phyloP scores from a whole-genome alignment of 2,888 invertebrate genomes.

The Chymomyza fuscimana region DNA sequence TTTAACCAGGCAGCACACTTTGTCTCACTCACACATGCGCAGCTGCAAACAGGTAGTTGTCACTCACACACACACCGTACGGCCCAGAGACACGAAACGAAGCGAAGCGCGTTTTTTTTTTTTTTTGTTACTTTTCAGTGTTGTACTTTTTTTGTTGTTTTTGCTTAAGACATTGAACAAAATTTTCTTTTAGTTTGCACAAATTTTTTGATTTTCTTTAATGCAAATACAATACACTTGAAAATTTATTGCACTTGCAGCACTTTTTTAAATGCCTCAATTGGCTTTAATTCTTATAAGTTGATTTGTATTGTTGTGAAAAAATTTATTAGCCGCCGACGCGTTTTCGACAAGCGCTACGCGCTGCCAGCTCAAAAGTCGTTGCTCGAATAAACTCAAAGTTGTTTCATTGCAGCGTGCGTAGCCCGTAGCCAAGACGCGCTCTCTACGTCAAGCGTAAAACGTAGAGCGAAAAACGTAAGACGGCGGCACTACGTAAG shows the following conservation, averaged over 20 bases:
- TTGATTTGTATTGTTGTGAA: slow-evolving; percentile 23
- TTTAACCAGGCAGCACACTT: slow-evolving; percentile 6
- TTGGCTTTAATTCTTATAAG: slow-evolving; percentile 39
- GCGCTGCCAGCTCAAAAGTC: slow-evolving; percentile 55
- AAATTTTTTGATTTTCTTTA: neutral
- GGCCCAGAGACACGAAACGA: slow-evolving; percentile 57
- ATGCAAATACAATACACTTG: neutral
- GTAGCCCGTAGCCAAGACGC: neutral
- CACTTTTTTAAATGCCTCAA: slow-evolving; percentile 15
- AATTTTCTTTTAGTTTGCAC: slow-evolving; percentile 32
- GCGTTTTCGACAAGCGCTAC: slow-evolving; percentile 15
- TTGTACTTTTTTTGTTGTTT: slow-evolving; percentile 17
- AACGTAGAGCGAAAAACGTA: neutral
- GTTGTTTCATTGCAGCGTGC: slow-evolving; percentile 39
- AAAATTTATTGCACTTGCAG: slow-evolving; percentile 27
- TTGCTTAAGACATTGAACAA: slow-evolving; percentile 12
- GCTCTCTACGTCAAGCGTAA: neutral
- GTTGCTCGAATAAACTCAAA: slow-evolving; percentile 59
- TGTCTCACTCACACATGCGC: slow-evolving; percentile 39
- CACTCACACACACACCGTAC: slow-evolving; percentile 37
- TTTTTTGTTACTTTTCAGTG: slow-evolving; percentile 17
- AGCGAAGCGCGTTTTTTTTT: slow-evolving; percentile 49
- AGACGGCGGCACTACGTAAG: neutral
- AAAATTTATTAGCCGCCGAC: slow-evolving; percentile 29
- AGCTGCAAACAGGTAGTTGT: slow-evolving; percentile 61